phyloP scores from a whole-genome alignment of 2,113 vertebrate genomes.

The Syngnathus floridae region DNA sequence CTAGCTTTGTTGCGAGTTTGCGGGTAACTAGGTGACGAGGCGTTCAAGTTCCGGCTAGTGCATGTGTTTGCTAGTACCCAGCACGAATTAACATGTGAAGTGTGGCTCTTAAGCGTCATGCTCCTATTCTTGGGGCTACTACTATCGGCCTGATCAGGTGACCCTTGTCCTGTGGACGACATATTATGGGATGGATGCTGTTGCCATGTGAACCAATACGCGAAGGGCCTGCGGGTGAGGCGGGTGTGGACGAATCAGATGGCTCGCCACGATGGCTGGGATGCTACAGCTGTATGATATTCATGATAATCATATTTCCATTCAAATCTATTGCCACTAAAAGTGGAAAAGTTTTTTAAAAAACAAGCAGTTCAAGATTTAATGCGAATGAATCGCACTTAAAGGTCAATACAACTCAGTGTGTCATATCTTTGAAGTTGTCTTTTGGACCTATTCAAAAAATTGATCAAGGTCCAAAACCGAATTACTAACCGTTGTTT shows the following conservation, averaged over 20 bases:
- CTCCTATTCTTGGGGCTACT: background rate
- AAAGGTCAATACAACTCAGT: no score
- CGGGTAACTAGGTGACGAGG: conserved; percentile 6
- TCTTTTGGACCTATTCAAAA: no score
- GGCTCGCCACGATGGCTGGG: background rate
- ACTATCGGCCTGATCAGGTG: conserved; percentile 1
- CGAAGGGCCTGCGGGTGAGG: conserved; percentile 6
- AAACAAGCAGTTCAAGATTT: no score
- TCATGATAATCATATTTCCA: no score
- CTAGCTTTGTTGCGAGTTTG: background rate
- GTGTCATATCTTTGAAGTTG: no score
- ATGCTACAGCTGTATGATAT: no score
- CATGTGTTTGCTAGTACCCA: background rate
- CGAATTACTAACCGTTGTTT: background rate
- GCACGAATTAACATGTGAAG: background rate
- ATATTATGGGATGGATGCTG: background rate
- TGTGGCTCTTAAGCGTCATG: background rate
- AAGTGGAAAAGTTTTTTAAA: no score
- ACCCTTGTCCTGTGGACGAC: background rate
- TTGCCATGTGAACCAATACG: background rate
- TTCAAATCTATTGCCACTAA: no score
- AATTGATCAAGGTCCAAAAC: background rate
- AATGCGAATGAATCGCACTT: no score
- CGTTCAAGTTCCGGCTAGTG: background rate
- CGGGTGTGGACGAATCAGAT: conserved; percentile 9